A percentile compares a stretch with the other conserved stretches of the same genome.
Evolutionary conservation across 2,888 invertebrate species (phyloP).

Genomic region (Lapara coniferarum): DNA sequence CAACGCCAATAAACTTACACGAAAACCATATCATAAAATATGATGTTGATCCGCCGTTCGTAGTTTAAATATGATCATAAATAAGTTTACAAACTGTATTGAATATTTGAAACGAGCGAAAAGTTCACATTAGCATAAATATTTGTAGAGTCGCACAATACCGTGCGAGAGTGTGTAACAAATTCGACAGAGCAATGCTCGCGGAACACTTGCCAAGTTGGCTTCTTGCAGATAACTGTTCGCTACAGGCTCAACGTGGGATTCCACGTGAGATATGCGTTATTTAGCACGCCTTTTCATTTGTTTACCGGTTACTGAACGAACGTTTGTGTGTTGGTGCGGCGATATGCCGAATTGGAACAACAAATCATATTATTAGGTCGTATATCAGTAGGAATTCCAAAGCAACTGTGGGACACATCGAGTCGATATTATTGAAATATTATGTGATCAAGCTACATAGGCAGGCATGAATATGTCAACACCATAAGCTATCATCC

Average conservation of each 20-base stretch:
- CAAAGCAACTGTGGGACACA: no score
- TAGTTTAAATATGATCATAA: constrained; percentile 9
- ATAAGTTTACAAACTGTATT: constrained; percentile 12
- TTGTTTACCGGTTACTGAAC: neutral
- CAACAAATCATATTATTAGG: neutral
- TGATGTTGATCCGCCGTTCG: neutral
- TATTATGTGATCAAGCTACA: no score
- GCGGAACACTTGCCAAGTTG: constrained; percentile 26
- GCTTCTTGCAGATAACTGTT: constrained; percentile 22
- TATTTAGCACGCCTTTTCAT: neutral
- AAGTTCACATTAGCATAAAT: constrained; percentile 20
- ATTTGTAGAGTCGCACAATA: constrained; percentile 25
- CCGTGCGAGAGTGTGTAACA: constrained; percentile 18
- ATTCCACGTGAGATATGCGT: constrained; percentile 3
- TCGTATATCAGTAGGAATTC: no score
- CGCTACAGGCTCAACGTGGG: neutral
- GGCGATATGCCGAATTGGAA: neutral
- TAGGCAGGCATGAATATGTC: no score
- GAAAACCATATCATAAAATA: constrained; percentile 1
- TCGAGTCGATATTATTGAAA: neutral
- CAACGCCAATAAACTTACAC: neutral
- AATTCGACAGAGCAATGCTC: constrained; percentile 17
- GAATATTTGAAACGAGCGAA: constrained; percentile 23
- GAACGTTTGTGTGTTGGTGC: neutral
- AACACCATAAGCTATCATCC: no score